Percentiles rank a stretch among this genome's conserved stretches.
Evolutionary conservation across 2,113 vertebrate species (phyloP).

Genomic region (Campylomormyrus tamandua): DNA sequence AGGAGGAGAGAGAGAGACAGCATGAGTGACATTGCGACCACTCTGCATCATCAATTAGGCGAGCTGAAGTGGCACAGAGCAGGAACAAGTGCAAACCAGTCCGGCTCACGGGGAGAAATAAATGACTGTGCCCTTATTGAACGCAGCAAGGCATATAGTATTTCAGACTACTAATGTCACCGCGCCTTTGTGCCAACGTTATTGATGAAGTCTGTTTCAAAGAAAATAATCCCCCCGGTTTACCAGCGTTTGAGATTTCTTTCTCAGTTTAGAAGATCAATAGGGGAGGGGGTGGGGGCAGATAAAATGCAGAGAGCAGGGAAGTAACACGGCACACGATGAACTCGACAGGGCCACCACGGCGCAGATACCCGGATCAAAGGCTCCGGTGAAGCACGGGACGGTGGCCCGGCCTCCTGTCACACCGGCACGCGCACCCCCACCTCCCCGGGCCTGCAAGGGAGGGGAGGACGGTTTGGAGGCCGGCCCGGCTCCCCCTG

Average conservation of each 20-base stretch:
- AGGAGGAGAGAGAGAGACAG: conserved; percentile 8
- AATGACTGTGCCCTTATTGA: conserved; percentile 43
- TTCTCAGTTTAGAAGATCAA: conserved; percentile 40
- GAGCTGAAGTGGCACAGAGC: conserved; percentile 52
- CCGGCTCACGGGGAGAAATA: conserved; percentile 40
- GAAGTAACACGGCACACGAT: background rate
- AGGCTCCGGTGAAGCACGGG: background rate
- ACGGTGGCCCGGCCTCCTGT: background rate
- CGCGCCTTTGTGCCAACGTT: conserved; percentile 35
- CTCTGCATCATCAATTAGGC: conserved; percentile 57
- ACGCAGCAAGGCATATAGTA: conserved; percentile 44
- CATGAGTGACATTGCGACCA: conserved; percentile 30
- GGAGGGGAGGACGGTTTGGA: background rate
- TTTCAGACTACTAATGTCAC: conserved; percentile 44
- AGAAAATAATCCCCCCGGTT: conserved; percentile 40
- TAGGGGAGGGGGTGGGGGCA: conserved; percentile 22
- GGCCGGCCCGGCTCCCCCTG: background rate
- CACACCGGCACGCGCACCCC: background rate
- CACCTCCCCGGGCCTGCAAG: background rate
- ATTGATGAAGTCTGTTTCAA: conserved; percentile 47
- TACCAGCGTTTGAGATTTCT: conserved; percentile 37
- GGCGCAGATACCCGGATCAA: conserved; percentile 1
- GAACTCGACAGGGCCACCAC: background rate
- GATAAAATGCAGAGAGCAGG: background rate
- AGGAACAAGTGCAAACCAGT: conserved; percentile 44